A percentile compares a stretch with the other conserved stretches of the same genome.
These are phyloP conservation scores for Pristis pectinata DNA, from an alignment of 2,797 vertebrate genomes.

Conservation along the genomic window DNA sequence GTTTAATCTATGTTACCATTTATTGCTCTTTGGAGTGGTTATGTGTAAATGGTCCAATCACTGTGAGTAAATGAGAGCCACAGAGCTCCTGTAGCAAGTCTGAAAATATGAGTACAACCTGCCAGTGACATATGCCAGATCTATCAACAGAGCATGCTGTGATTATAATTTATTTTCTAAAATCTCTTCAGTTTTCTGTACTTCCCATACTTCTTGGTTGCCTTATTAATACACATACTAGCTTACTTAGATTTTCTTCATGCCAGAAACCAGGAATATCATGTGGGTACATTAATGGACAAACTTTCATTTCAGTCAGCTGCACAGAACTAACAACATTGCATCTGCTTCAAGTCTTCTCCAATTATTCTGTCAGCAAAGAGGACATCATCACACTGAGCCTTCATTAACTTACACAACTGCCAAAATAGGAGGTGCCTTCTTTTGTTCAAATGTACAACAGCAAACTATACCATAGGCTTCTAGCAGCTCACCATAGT, in stretches of 20 bases:
- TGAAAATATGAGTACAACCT: not conserved
- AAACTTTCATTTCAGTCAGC: conserved; percentile 30
- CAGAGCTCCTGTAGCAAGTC: not conserved
- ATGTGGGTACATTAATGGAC: not conserved
- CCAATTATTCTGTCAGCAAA: conserved; percentile 41
- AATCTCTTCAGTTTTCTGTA: not conserved
- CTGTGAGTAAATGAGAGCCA: too few species aligned
- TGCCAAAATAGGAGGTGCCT: conserved; percentile 38
- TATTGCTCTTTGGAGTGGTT: too few species aligned
- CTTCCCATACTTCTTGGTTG: not conserved
- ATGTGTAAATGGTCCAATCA: not conserved
- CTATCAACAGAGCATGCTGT: not conserved
- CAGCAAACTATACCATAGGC: not conserved
- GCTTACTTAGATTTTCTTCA: not conserved
- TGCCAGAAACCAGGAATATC: too few species aligned
- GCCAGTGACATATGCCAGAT: not conserved
- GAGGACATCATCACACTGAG: conserved; percentile 41
- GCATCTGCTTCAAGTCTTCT: conserved; percentile 41
- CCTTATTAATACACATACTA: not conserved
- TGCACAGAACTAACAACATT: conserved; percentile 40
- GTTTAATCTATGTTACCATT: not conserved
- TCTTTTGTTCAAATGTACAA: conserved; percentile 40
- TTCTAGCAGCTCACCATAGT: not conserved
- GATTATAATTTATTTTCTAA: not conserved
- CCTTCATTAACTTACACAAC: conserved; percentile 31